phyloP scores from a whole-genome alignment of 2,113 vertebrate genomes.

The Vombatus ursinus region DNA sequence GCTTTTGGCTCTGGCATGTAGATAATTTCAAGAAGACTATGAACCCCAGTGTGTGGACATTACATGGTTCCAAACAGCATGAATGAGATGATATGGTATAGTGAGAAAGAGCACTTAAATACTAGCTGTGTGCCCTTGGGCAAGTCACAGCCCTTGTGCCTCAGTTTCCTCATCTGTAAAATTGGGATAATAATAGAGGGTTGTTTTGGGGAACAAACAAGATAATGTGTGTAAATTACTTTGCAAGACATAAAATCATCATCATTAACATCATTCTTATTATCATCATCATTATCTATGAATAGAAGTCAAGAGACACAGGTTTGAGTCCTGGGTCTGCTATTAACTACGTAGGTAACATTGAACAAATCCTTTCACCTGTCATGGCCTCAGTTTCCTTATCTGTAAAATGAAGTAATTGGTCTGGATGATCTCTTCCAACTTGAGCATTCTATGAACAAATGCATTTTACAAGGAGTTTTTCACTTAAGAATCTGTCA shows the following conservation, averaged over 20 bases:
- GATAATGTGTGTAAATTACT: neutral
- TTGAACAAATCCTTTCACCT: neutral
- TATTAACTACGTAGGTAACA: neutral
- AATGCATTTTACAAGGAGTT: neutral
- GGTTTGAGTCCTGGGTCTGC: neutral
- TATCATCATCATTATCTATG: neutral
- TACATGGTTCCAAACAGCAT: neutral
- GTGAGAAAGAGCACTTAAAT: neutral
- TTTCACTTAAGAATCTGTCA: neutral
- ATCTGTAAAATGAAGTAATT: neutral
- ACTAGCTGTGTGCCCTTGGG: neutral
- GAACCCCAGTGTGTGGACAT: neutral
- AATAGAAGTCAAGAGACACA: neutral
- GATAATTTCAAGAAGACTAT: neutral
- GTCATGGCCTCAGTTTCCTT: neutral
- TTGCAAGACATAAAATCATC: neutral
- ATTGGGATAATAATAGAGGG: neutral
- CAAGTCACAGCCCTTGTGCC: neutral
- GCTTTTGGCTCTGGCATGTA: neutral
- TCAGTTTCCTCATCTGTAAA: neutral
- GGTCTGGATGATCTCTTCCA: neutral
- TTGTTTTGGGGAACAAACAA: rapidly evolving
- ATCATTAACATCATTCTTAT: neutral
- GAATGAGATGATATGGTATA: neutral
- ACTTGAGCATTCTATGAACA: neutral